Percentiles rank a stretch among this genome's conserved stretches.
Conservation (phyloP, 2,113 vertebrate genomes). For the Corydoras sp. region DNA sequence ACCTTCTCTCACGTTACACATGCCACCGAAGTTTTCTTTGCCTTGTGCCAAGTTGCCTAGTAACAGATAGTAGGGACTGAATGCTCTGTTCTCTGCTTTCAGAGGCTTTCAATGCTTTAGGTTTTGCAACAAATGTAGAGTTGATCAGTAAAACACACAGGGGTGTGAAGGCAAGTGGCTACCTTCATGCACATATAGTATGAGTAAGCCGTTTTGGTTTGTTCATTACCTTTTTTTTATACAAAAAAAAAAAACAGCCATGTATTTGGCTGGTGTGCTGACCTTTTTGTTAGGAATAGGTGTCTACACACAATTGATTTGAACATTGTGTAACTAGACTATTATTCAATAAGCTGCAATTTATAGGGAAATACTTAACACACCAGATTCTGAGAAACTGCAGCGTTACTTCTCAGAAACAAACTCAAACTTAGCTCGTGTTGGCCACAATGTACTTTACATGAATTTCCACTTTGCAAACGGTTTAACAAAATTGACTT, state of each 20-base stretch:
- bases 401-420: too few relatives aligned
- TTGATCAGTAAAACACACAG: not conserved
- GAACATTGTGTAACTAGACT: constrained; percentile 1
- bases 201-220: too few relatives aligned
- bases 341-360: not conserved
- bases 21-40: not conserved
- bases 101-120: too few relatives aligned
- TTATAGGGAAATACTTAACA: not conserved
- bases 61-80: not conserved
- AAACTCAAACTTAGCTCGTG: too few relatives aligned
- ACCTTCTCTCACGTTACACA: constrained; percentile 17
- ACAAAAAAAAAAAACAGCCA: not conserved
- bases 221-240: too few relatives aligned
- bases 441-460: too few relatives aligned
- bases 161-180: too few relatives aligned
- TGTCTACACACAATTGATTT: constrained; percentile 1
- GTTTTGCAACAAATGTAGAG: not conserved
- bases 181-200: too few relatives aligned
- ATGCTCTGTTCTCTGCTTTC: not conserved
- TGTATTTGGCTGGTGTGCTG: not conserved
- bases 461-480: too few relatives aligned
- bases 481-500: too few relatives aligned
- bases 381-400: not conserved
- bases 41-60: not conserved
- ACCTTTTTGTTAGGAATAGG: not conserved